Evolutionary conservation across 1,140 invertebrate genomes (phyloP).

Genomic region (Asbolus verrucosus): DNA sequence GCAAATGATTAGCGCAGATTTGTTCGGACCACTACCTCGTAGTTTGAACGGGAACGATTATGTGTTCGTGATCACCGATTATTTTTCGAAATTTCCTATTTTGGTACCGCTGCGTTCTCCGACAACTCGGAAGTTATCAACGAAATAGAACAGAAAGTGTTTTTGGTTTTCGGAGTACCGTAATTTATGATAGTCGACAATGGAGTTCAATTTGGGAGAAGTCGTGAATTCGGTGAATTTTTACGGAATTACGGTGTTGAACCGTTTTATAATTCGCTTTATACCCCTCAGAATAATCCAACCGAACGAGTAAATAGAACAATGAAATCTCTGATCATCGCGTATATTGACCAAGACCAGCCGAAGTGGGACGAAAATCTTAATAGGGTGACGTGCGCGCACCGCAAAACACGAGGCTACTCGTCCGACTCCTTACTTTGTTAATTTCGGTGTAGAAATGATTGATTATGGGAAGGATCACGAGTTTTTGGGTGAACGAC

Average conservation of each 20-base stretch:
- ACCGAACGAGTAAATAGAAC: slow-evolving; percentile 42
- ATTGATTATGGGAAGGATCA: neutral
- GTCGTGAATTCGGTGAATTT: slow-evolving; percentile 41
- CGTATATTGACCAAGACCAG: slow-evolving; percentile 19
- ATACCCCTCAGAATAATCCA: slow-evolving; percentile 49
- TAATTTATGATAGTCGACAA: slow-evolving; percentile 54
- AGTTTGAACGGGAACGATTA: slow-evolving; percentile 57
- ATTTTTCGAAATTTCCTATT: slow-evolving; percentile 58
- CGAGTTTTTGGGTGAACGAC: neutral
- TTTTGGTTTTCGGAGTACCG: slow-evolving; percentile 49
- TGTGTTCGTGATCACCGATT: slow-evolving; percentile 60
- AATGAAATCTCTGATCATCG: slow-evolving; percentile 36
- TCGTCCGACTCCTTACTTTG: slow-evolving; percentile 8
- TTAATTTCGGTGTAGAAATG: slow-evolving; percentile 19
- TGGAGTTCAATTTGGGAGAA: slow-evolving; percentile 51
- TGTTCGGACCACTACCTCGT: slow-evolving; percentile 54
- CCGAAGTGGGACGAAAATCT: slow-evolving; percentile 6
- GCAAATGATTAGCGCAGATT: neutral
- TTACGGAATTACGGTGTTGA: slow-evolving; percentile 37
- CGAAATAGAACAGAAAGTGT: slow-evolving; percentile 50
- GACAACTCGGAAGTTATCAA: slow-evolving; percentile 39
- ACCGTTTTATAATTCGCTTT: slow-evolving; percentile 47
- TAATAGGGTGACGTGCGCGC: slow-evolving; percentile 11
- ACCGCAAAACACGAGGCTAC: slow-evolving; percentile 1
- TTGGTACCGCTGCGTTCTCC: slow-evolving; percentile 40